Percentiles rank a stretch among this genome's conserved stretches.
These are phyloP conservation scores for Gisinianus flammeolus DNA, from an alignment of 2,888 invertebrate species.

Conservation along the genomic window DNA sequence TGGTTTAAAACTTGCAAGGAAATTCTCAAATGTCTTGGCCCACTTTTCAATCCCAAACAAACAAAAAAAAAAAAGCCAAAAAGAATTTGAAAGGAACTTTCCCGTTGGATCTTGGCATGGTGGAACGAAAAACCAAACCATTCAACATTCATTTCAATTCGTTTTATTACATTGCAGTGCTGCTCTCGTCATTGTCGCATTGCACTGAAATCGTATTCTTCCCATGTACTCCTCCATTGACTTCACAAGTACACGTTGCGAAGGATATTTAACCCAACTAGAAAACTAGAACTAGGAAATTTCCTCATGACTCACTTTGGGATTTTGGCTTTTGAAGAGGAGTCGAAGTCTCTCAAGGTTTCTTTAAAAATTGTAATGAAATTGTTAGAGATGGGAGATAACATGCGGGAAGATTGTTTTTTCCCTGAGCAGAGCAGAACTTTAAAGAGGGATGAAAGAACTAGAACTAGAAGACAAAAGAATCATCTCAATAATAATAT, in stretches of 20 bases:
- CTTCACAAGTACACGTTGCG: too few relatives aligned
- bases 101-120: too few relatives aligned
- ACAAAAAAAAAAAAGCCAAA: background rate
- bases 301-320: background rate
- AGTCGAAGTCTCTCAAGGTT: background rate
- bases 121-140: too few relatives aligned
- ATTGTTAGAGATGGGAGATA: background rate
- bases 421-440: background rate
- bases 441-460: too few relatives aligned
- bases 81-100: too few relatives aligned
- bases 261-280: slow-evolving; percentile 5
- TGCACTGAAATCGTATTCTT: too few relatives aligned
- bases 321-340: background rate
- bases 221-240: too few relatives aligned
- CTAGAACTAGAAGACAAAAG: background rate
- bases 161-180: too few relatives aligned
- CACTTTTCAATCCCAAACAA: background rate
- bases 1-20: slow-evolving; percentile 4
- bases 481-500: background rate
- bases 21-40: slow-evolving; percentile 10
- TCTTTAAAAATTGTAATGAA: background rate
- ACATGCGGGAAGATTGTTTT: background rate
- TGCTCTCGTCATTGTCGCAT: too few relatives aligned
- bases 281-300: background rate
- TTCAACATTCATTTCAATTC: too few relatives aligned